These are phyloP conservation scores for Habrosyne pyritoides DNA, from an alignment of 2,888 invertebrate genomes.

Conservation along the genomic window DNA sequence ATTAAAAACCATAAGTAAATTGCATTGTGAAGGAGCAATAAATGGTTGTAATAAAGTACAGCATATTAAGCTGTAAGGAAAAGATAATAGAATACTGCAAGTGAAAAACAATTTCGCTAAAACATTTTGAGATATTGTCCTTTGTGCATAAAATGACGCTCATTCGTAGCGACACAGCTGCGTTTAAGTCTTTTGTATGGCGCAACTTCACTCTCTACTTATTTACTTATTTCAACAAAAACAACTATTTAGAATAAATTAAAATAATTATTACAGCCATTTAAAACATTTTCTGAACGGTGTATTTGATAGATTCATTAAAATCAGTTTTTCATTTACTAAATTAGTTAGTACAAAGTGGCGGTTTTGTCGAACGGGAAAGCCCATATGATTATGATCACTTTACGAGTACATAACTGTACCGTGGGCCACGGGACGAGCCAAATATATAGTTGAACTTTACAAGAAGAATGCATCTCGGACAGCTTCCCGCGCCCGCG, in stretches of 20 bases:
- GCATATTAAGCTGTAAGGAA: background rate
- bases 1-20: background rate
- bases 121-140: slow-evolving; percentile 8
- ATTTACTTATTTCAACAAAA: background rate
- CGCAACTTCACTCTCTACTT: slow-evolving; percentile 15
- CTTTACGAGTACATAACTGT: slow-evolving; percentile 65
- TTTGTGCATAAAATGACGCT: slow-evolving; percentile 14
- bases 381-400: slow-evolving; percentile 30
- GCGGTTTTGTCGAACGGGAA: slow-evolving; percentile 12
- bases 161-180: slow-evolving; percentile 28
- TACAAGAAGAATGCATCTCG: slow-evolving; percentile 81
- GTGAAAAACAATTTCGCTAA: slow-evolving; percentile 15
- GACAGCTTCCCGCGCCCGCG: slow-evolving; percentile 77
- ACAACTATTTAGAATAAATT: background rate
- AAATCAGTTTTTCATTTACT: background rate
- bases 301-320: background rate
- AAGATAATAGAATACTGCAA: background rate
- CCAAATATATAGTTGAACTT: slow-evolving; percentile 82
- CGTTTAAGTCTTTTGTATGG: slow-evolving; percentile 73
- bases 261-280: background rate
- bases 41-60: background rate
- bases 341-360: background rate
- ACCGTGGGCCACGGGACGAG: slow-evolving; percentile 54
- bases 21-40: background rate
- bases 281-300: background rate